These are phyloP conservation scores for Heteromurus nitidus DNA, from an alignment of 2,888 invertebrate species.

Conservation along the genomic window DNA sequence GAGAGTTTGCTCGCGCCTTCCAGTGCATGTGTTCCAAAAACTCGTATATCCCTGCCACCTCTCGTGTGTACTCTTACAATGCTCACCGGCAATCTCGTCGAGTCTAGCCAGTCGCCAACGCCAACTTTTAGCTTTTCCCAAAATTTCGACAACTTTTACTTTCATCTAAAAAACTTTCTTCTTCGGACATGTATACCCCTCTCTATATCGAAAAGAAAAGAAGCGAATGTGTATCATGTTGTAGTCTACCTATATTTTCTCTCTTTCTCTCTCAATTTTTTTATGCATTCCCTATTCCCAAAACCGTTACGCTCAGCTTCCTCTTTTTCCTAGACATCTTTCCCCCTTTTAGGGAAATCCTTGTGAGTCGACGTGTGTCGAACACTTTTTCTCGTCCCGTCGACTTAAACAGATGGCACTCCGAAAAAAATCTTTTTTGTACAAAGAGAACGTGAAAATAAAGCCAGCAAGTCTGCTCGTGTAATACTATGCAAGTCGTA, in stretches of 20 bases:
- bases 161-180: too few relatives aligned
- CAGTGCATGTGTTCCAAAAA: slow-evolving; percentile 76
- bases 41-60: slow-evolving; percentile 69
- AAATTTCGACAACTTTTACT: too few relatives aligned
- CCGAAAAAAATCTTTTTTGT: neutral
- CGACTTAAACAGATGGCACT: slow-evolving; percentile 15
- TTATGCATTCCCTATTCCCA: slow-evolving; percentile 2
- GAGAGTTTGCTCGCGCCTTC: slow-evolving; percentile 83
- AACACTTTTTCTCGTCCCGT: neutral
- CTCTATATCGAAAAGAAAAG: too few relatives aligned
- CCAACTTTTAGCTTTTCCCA: slow-evolving; percentile 55
- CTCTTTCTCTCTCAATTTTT: neutral
- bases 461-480: too few relatives aligned
- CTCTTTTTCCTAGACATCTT: too few relatives aligned
- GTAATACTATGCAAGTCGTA: too few relatives aligned
- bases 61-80: slow-evolving; percentile 71
- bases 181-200: too few relatives aligned
- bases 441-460: neutral
- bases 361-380: too few relatives aligned
- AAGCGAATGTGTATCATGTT: too few relatives aligned
- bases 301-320: too few relatives aligned
- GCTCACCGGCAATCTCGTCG: slow-evolving; percentile 65
- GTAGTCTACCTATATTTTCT: neutral
- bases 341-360: too few relatives aligned
- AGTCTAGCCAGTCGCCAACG: slow-evolving; percentile 56